phyloP scores from a whole-genome alignment of 2,888 invertebrate genomes.

The Thalpophila matura region DNA sequence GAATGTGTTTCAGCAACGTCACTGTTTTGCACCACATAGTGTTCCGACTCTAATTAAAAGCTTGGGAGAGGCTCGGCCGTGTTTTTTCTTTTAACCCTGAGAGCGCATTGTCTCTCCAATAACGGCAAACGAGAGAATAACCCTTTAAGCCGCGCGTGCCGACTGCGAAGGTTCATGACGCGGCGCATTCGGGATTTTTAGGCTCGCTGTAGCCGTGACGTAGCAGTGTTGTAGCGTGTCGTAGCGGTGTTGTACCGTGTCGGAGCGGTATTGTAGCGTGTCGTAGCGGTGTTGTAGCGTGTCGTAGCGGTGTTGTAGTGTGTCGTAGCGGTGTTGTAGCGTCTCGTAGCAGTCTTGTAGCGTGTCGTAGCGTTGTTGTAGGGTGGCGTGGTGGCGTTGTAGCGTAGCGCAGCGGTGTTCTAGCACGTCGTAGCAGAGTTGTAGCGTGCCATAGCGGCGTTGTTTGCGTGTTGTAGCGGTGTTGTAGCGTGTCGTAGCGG shows the following conservation, averaged over 20 bases:
- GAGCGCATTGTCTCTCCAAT: constrained; percentile 38
- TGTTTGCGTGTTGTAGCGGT: neutral
- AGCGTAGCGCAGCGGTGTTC: neutral
- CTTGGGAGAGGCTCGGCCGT: neutral
- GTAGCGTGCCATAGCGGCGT: neutral
- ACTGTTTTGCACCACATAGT: constrained; percentile 16
- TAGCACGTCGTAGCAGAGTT: neutral
- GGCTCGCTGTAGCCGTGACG: neutral
- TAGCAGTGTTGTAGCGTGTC: neutral
- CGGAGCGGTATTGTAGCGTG: neutral
- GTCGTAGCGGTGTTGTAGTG: no score
- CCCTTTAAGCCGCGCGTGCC: constrained; percentile 32
- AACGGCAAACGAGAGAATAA: constrained; percentile 1
- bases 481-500: neutral
- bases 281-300: neutral
- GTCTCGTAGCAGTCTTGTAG: neutral
- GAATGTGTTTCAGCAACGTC: neutral
- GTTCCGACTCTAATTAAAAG: constrained; percentile 31
- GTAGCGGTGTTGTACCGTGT: neutral
- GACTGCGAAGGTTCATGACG: neutral
- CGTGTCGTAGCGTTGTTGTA: neutral
- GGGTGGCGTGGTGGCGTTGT: neutral
- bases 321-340: neutral
- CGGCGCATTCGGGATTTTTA: constrained; percentile 4
- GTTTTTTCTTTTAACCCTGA: constrained; percentile 10